Base-by-base conservation (phyloP, 2,888 invertebrate species). In the Hipparchia semele region DNA sequence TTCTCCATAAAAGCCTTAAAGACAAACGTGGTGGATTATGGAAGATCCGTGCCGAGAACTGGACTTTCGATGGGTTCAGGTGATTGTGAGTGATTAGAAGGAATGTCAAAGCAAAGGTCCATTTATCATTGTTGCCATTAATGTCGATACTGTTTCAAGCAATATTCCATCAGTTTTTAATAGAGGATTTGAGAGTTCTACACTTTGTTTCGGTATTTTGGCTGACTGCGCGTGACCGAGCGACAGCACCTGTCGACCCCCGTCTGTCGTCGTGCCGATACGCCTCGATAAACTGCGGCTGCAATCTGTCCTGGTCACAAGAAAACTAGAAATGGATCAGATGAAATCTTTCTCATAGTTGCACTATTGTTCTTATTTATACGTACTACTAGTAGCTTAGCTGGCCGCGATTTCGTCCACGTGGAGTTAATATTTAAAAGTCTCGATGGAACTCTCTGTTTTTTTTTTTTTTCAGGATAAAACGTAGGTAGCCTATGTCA, bases 201-300 rank as follows among this genome's bases (percentile, higher is more conserved):
- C 54, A 61, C 39, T 70, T 70, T 75, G 73, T 75, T 73, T 68
- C 72, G 82, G 82, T 85, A 80, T 83, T 87, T 85, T 83, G 80
- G 82, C 83, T 80, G 82, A 79, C 77, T 80, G 86, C 83, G 87
- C 88, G 89, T 89, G 88, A 88, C 87, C 80, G 88, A 88, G 87
- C 80, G 84, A 79, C 78, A 81, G 82, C 89, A 89, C 86, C 89
- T 89, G 89, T 85, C 83, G 79, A 80, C 80, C 82, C 13, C 58
- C 58, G 68, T n/a, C 39, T 23, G 23, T 23, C 39, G 77, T 81
- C 84, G 86, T 84, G 85, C 82, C 84, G 86, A 83, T 84, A 87
- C 83, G 86, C 84, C 80, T 82, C 83, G 80, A 75, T 81, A 79
- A 79, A 49, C 79, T 80, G 77, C 73, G 74, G 76, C 76, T 72